Evolutionary conservation across 1,140 invertebrate genomes (phyloP).

Genomic region (Harpegnathos saltator): DNA sequence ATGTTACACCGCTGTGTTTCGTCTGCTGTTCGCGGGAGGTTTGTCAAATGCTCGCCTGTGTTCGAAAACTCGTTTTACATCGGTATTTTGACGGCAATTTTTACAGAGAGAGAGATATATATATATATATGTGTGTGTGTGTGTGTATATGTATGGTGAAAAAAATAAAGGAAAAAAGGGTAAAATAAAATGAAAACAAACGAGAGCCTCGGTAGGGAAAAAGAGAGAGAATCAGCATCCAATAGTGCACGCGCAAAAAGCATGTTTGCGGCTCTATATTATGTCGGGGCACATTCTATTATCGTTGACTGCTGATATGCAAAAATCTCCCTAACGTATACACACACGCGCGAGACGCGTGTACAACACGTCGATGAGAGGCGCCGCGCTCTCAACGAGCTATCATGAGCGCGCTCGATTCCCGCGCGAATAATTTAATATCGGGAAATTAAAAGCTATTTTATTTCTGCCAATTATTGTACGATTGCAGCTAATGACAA

Average conservation of each 20-base stretch:
- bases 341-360: not conserved
- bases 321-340: not conserved
- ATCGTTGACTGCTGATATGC: slow-evolving; percentile 45
- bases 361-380: not conserved
- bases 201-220: not conserved
- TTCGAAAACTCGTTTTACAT: slow-evolving; percentile 10
- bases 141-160: slow-evolving; percentile 7
- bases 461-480: slow-evolving; percentile 1
- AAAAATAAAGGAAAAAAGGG: slow-evolving; percentile 15
- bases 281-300: slow-evolving; percentile 50
- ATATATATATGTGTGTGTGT: no score
- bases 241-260: slow-evolving; percentile 17
- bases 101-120: no score
- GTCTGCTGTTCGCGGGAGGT: not conserved
- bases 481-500: not conserved
- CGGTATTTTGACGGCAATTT: slow-evolving; percentile 38
- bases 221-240: not conserved
- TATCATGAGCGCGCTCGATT: not conserved
- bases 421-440: not conserved
- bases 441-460: not conserved
- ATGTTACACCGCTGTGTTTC: not conserved
- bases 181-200: not conserved
- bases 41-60: not conserved
- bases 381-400: not conserved
- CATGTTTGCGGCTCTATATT: slow-evolving; percentile 38